phyloP scores from a whole-genome alignment of 2,888 invertebrate species.

The Schrankia costaestrigalis region DNA sequence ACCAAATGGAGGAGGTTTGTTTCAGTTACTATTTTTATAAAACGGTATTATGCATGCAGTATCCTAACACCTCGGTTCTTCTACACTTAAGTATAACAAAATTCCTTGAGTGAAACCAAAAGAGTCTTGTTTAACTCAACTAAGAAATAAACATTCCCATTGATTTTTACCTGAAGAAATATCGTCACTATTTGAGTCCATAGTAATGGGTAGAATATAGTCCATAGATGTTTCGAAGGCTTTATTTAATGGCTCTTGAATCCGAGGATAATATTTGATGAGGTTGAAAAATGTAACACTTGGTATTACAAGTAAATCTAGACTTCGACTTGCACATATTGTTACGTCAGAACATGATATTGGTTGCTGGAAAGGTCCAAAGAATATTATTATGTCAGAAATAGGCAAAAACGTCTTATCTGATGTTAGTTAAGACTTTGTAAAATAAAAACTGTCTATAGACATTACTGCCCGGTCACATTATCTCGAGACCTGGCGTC shows the following conservation, averaged over 20 bases:
- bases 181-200: conserved; percentile 50
- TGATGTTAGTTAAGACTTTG: no score
- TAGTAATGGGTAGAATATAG: conserved; percentile 68
- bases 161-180: conserved; percentile 51
- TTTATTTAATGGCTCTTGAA: conserved; percentile 62
- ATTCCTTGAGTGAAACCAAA: no score
- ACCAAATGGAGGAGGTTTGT: no score
- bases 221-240: conserved; percentile 67
- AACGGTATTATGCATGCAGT: no score
- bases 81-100: no score
- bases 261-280: conserved; percentile 69
- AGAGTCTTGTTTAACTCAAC: background rate
- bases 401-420: background rate
- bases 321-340: conserved; percentile 68
- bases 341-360: conserved; percentile 64
- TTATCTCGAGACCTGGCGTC: no score
- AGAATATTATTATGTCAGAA: background rate
- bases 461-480: no score
- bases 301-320: conserved; percentile 64
- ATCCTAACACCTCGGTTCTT: no score
- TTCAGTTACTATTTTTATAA: no score
- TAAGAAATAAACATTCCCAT: background rate
- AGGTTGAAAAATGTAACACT: conserved; percentile 68
- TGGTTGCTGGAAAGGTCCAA: conserved; percentile 51
- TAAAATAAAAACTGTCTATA: no score